Base-by-base conservation (phyloP, 2,888 invertebrate genomes). In the Mythimna lalbum region DNA sequence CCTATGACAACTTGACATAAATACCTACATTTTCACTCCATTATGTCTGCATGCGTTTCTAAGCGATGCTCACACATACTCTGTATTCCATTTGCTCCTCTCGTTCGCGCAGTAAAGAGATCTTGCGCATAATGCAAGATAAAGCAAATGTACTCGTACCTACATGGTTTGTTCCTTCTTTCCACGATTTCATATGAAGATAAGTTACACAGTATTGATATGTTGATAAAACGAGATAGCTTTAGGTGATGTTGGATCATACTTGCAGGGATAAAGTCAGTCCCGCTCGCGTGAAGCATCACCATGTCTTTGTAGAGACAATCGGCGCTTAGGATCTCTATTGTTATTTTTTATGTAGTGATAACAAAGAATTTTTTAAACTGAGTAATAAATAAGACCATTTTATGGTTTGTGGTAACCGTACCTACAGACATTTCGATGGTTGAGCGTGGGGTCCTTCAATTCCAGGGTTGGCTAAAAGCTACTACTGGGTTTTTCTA, bases 41-140 rank as follows among this genome's bases (percentile, higher is more conserved):
- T 43, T 50, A 50, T 10, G 36, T 60, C 17, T 31, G 49, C 43
- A 57, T 76, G 61, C 57, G 52, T 61, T 74, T 74, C n/a, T 47
- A 61, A 63, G 52, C 49, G 14, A 53, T 39, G 33, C 36, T 47
- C 50, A 61, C 60, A 23, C 12, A 39, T 63, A 63, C 55, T 78
- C 52, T 27, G 60, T 71, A 75, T 71, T 78, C 61, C 63, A 78
- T 78, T 78, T 78, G 55, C 23, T 31, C 61, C 55, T 71, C 55
- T 31, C 75, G 55, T 78, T 63, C 9, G 47, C 31, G 23, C 5
- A 19, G 21, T 43, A 52, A 39, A 47, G 69, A 69, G 50, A 64
- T 61, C 78, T 64, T 55, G 4, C 19, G 52, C 56, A 61, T 78
- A 63, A 61, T 71, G 52, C 50, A 56, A 72, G 78, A 61, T 78